Evolutionary conservation across 2,113 vertebrate species (phyloP).

Genomic region (Nothoprocta perdicaria): DNA sequence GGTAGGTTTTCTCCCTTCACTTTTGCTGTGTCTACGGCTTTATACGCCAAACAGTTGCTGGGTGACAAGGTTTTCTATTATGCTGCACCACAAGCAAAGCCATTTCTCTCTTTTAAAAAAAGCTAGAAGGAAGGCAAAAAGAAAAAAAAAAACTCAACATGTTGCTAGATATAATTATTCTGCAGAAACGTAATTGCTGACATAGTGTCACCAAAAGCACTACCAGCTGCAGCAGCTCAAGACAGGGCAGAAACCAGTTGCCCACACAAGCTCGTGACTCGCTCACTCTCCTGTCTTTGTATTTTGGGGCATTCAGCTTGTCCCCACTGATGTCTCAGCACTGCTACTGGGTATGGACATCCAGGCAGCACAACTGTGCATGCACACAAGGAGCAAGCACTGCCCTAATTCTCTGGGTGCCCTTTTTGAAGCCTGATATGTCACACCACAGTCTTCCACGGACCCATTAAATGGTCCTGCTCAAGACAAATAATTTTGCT

Average conservation of each 20-base stretch:
- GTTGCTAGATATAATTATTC: not conserved
- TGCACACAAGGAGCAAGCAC: not conserved
- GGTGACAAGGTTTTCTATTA: not conserved
- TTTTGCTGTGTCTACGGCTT: not conserved
- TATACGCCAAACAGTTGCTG: not conserved
- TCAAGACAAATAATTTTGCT: not conserved
- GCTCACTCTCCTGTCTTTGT: fast-evolving
- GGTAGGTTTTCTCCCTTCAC: not conserved
- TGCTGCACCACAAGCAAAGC: not conserved
- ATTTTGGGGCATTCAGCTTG: not conserved
- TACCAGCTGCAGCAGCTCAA: not conserved
- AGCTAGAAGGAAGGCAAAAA: not conserved
- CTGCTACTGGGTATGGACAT: not conserved
- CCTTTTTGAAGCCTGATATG: not conserved
- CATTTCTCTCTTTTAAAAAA: conserved; percentile 19
- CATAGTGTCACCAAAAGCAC: not conserved
- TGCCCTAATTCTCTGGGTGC: not conserved
- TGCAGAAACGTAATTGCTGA: not conserved
- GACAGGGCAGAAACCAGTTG: not conserved
- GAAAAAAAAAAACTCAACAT: not conserved
- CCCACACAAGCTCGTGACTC: not conserved
- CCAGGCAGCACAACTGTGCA: not conserved
- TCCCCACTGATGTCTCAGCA: no score
- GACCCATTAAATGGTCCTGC: not conserved
- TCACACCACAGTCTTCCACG: not conserved